These are phyloP conservation scores for Pelochelys cantorii DNA, from an alignment of 2,797 vertebrate species.

Conservation along the genomic window DNA sequence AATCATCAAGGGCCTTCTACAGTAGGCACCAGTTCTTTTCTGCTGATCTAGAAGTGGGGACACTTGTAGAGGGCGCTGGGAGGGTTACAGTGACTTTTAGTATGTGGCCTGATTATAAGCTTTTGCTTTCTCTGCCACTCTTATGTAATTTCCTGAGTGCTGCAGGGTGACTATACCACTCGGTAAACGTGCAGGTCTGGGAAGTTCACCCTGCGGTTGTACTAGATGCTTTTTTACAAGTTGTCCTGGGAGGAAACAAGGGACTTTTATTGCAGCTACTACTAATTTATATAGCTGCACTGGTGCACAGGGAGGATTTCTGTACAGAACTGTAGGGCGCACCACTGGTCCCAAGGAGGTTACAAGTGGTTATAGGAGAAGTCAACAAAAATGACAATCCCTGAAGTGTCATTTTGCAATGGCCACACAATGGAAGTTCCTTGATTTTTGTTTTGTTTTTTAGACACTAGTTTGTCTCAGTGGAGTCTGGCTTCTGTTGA, in stretches of 20 bases:
- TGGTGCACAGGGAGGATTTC: not conserved
- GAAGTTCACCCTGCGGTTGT: too few species aligned
- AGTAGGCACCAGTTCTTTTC: not conserved
- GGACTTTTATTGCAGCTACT: too few species aligned
- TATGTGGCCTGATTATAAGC: not conserved
- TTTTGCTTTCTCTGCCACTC: not conserved
- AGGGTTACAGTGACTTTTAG: not conserved
- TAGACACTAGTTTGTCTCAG: not conserved
- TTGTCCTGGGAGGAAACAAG: too few species aligned
- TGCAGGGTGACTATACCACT: not conserved
- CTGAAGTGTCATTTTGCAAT: not conserved
- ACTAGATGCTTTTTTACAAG: too few species aligned
- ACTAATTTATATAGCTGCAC: not conserved
- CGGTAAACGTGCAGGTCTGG: not conserved
- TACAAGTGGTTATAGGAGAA: not conserved
- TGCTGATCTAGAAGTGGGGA: not conserved
- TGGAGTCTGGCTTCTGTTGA: not conserved
- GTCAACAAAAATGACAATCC: not conserved
- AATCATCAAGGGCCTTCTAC: not conserved
- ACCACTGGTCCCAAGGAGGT: not conserved
- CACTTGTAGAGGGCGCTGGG: too few species aligned
- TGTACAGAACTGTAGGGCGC: not conserved
- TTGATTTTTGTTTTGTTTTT: not conserved
- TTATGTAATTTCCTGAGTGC: not conserved
- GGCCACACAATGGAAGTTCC: not conserved